Conservation (phyloP, 2,113 vertebrate species). For the Megalops atlanticus region DNA sequence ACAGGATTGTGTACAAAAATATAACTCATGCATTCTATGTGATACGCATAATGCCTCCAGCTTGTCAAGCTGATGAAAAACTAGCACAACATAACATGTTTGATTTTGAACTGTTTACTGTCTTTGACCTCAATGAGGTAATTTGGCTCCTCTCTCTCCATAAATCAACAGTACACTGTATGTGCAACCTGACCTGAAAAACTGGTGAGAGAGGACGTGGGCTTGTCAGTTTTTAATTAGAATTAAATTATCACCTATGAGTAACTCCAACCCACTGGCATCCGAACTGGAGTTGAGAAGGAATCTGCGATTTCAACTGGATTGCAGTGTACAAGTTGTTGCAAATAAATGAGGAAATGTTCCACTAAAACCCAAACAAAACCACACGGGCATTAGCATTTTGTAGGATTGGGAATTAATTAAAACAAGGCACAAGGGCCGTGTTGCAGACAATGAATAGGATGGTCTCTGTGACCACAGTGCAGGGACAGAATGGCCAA, state of each 20-base stretch:
- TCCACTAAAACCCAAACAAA: not conserved
- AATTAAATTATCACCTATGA: not conserved
- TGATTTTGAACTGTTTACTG: not conserved
- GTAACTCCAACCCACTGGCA: not conserved
- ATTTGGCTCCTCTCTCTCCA: not conserved
- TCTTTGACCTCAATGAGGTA: not conserved
- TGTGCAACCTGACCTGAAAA: not conserved
- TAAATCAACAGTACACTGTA: not conserved
- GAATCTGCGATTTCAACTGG: not conserved
- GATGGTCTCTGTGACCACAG: not conserved
- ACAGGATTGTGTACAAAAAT: too few relatives aligned
- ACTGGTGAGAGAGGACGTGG: not conserved
- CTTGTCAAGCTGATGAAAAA: not conserved
- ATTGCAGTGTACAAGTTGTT: not conserved
- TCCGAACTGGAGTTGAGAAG: not conserved
- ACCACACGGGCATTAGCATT: not conserved
- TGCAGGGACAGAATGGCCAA: not conserved
- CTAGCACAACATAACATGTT: not conserved
- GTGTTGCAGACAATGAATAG: not conserved
- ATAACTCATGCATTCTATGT: too few relatives aligned
- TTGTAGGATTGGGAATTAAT: not conserved
- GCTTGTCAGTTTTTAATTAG: not conserved
- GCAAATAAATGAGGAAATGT: not conserved
- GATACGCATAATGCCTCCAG: too few relatives aligned
- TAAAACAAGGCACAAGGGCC: not conserved